Evolutionary conservation across 2,888 invertebrate species (phyloP).

Genomic region (Andricus quercusramuli): DNA sequence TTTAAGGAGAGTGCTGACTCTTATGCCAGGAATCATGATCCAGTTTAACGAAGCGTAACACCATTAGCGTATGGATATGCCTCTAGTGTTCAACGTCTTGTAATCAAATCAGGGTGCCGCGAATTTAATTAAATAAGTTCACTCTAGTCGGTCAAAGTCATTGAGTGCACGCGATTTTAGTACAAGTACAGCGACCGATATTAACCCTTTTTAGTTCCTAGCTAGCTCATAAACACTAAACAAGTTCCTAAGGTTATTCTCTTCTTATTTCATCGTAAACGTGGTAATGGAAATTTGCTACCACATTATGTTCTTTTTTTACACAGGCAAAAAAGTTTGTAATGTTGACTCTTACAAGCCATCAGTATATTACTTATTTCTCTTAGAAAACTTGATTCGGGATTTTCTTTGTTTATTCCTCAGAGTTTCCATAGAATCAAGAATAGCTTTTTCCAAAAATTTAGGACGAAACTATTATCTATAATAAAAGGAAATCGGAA

Average conservation of each 20-base stretch:
- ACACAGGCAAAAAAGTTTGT: neutral
- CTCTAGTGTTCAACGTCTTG: neutral
- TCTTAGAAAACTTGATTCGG: neutral
- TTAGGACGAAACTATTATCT: neutral
- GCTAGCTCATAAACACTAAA: neutral
- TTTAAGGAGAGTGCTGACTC: neutral
- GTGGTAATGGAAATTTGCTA: neutral
- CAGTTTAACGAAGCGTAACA: slow-evolving; percentile 30
- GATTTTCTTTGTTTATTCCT: neutral
- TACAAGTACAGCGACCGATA: neutral
- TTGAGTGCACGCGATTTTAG: slow-evolving; percentile 8
- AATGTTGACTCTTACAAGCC: neutral
- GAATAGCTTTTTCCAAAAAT: neutral
- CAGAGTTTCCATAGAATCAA: neutral
- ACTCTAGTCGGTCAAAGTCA: slow-evolving; percentile 35
- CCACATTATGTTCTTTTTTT: neutral
- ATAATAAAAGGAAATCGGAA: slow-evolving; percentile 28
- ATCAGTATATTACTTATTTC: neutral
- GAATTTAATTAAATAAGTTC: slow-evolving; percentile 34
- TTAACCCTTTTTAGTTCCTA: neutral
- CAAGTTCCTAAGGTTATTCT: neutral
- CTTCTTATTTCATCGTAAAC: neutral
- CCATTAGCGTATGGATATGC: slow-evolving; percentile 19
- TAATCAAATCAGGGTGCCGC: slow-evolving; percentile 23
- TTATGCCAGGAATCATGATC: neutral